Percentiles rank a stretch among this genome's conserved stretches.
Evolutionary conservation across 2,888 invertebrate species (phyloP).

Genomic region (Dioctria rufipes): DNA sequence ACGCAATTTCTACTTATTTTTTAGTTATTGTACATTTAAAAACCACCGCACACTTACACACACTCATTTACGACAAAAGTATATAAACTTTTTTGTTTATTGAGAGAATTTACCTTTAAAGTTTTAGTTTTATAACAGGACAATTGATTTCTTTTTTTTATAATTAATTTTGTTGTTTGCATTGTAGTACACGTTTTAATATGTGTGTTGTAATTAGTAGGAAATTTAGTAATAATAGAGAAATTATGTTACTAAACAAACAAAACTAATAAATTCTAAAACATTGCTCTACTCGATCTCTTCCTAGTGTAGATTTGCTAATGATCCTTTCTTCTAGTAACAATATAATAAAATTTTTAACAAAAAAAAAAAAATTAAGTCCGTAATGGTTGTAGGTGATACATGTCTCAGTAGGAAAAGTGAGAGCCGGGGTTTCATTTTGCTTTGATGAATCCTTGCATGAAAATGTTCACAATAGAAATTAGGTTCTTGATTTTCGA

Average conservation of each 20-base stretch:
- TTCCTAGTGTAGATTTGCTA: not conserved
- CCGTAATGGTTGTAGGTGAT: too few species aligned
- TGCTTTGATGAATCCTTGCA: too few species aligned
- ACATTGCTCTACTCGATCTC: not conserved
- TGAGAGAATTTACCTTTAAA: constrained; percentile 1
- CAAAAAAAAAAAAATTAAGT: too few species aligned
- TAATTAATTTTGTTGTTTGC: not conserved
- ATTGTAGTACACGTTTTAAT: not conserved
- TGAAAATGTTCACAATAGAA: too few species aligned
- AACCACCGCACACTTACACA: constrained; percentile 57
- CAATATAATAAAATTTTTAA: too few species aligned
- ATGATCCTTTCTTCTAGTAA: not conserved
- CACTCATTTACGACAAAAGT: constrained; percentile 51
- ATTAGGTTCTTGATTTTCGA: too few species aligned
- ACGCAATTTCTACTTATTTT: constrained; percentile 52
- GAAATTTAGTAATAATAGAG: too few species aligned
- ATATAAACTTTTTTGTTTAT: constrained; percentile 6
- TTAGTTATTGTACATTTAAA: constrained; percentile 57
- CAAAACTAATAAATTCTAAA: constrained; percentile 1
- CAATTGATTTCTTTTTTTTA: not conserved
- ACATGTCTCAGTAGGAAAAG: too few species aligned
- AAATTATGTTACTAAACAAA: not conserved
- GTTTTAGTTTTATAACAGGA: not conserved
- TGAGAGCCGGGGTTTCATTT: too few species aligned
- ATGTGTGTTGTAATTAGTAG: too few species aligned